Percentiles rank a stretch among this genome's conserved stretches.
These are phyloP conservation scores for Atherinosoma microstoma DNA, from an alignment of 2,797 vertebrate species.

Conservation along the genomic window DNA sequence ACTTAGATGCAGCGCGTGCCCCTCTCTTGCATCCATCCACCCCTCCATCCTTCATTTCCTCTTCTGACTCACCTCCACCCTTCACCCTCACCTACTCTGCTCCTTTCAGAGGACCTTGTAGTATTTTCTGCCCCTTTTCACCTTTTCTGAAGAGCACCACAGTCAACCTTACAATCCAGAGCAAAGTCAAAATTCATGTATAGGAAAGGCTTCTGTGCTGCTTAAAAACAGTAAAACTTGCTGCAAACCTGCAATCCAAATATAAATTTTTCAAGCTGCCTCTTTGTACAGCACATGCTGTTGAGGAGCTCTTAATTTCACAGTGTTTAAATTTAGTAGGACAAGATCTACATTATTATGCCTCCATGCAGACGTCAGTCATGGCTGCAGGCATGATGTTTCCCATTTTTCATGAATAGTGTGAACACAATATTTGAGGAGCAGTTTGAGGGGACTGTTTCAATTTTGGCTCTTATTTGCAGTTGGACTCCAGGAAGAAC, in stretches of 20 bases:
- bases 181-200: constrained; percentile 2
- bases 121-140: constrained; percentile 38
- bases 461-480: not conserved
- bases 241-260: not conserved
- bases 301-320: not conserved
- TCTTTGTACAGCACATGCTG: not conserved
- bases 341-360: not conserved
- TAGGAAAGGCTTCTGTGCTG: not conserved
- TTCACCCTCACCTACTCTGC: constrained; percentile 12
- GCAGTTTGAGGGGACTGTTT: not conserved
- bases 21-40: constrained; percentile 36
- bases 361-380: not conserved
- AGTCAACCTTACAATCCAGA: constrained; percentile 1
- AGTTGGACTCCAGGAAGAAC: not conserved
- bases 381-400: not conserved
- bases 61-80: constrained; percentile 35
- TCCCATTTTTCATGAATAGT: not conserved
- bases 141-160: constrained; percentile 23
- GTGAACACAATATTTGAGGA: not conserved
- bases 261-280: not conserved
- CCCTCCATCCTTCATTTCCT: constrained; percentile 26
- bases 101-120: constrained; percentile 46
- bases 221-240: constrained; percentile 4
- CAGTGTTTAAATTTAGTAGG: not conserved
- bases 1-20: constrained; percentile 59